These are phyloP conservation scores for Scaptomyza tumidula DNA, from an alignment of 2,888 invertebrate species.

Conservation along the genomic window DNA sequence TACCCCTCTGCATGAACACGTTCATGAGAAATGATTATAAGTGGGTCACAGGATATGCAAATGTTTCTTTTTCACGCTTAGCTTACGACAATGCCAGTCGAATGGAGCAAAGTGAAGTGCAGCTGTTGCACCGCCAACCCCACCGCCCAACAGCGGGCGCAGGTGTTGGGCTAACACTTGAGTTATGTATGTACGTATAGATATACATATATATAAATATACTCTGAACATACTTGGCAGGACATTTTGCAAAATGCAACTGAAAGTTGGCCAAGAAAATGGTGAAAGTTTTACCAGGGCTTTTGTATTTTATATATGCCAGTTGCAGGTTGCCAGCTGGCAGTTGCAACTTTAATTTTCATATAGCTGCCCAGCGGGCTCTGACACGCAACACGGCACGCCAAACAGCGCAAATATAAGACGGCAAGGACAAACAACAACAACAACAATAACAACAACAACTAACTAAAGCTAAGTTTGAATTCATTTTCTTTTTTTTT, in stretches of 20 bases:
- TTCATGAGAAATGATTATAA: constrained; percentile 79
- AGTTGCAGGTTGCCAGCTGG: constrained; percentile 32
- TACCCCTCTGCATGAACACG: constrained; percentile 47
- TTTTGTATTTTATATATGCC: constrained; percentile 66
- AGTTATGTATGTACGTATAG: constrained; percentile 54
- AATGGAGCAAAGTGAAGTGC: constrained; percentile 20
- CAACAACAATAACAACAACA: constrained; percentile 16
- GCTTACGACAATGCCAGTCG: constrained; percentile 64
- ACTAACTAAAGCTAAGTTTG: constrained; percentile 34
- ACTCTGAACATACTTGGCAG: constrained; percentile 59
- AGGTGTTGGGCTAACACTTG: constrained; percentile 47
- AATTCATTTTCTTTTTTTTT: constrained; percentile 50
- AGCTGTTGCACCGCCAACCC: constrained; percentile 39
- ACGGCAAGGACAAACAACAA: constrained; percentile 36
- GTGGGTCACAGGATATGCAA: constrained; percentile 82
- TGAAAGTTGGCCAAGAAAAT: constrained; percentile 77
- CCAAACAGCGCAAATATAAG: constrained; percentile 7
- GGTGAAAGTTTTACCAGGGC: constrained; percentile 70
- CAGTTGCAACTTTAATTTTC: constrained; percentile 63
- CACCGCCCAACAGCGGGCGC: constrained; percentile 39
- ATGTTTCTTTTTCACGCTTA: constrained; percentile 77
- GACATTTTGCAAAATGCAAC: constrained; percentile 74
- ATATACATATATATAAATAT: constrained; percentile 5
- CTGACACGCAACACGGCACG: constrained; percentile 11
- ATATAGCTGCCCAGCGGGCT: constrained; percentile 18